Evolutionary conservation across 1,140 invertebrate genomes (phyloP), one percentile per base, ranked within the genome.

Genomic region (Drosophila orosa): DNA sequence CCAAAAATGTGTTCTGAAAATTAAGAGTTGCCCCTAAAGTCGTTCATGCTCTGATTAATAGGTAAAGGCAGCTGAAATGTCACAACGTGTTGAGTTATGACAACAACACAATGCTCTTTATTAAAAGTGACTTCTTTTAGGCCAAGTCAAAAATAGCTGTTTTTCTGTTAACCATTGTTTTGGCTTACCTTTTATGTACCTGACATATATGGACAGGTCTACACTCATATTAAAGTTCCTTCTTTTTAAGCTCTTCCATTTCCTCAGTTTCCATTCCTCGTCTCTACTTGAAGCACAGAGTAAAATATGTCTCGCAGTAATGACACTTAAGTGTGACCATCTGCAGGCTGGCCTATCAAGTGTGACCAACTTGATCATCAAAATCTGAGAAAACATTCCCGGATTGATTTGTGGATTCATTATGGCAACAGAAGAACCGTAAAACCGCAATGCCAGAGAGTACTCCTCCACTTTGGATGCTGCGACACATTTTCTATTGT

Each of bases 401-500:
- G 42, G 52, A 58, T 71, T 71, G 68, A 71, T 71, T 71, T 71
- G 66, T n/a, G 65, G 52, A 33, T 58, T 58, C 33, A 69, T 71
- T 71, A 71, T 22, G 35, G n/a, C 65, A 48, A 17, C 50, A 71
- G 29, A 45, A 45, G 33, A 47, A 27, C 50, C 31, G 65, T 19
- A 57, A 65, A 42, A 35, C 67, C 31, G 22, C 27, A 35, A 66
- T 15, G 31, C 17, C 31, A 15, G 59, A 79, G 71, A 63, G 45
- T 52, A 47, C 29, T 66, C 33, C 47, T 65, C 57, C 63, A 55
- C 68, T 56, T 45, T 84, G 52, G 55, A 45, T 55, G 45, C 31
- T 42, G 63, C 68, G 78, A 82, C 83, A 74, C 76, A 87, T 86
- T 86, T 87, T 68, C 79, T 56, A 82, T 86, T 87, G 83, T 86